These are phyloP conservation scores for Hydra vulgaris DNA, from an alignment of 30 jellyfish, hydroid and myxozoan species.

Conservation along the genomic window DNA sequence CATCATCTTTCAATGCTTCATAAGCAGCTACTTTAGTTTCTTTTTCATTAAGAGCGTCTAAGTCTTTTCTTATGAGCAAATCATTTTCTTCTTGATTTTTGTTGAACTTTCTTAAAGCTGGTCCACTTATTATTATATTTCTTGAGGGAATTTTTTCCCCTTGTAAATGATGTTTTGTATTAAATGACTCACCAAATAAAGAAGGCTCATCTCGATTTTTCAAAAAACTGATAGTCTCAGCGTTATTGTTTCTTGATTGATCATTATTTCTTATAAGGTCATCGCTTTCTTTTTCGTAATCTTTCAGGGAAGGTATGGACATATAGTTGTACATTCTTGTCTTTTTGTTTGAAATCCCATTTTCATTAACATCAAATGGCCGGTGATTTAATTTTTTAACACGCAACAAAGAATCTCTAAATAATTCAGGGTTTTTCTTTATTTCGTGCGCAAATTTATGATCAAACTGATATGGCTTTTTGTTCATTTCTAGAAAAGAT, in stretches of 20 bases:
- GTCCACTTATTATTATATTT: background rate
- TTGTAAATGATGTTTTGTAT: background rate
- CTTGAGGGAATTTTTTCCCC: background rate
- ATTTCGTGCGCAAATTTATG: background rate
- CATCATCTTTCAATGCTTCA: conserved; percentile 17
- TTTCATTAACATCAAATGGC: background rate
- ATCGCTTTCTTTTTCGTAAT: background rate
- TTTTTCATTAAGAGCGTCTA: conserved; percentile 14
- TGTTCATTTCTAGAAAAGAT: background rate
- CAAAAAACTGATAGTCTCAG: background rate
- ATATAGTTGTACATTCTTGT: background rate
- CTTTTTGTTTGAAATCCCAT: background rate
- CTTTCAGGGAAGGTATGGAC: background rate
- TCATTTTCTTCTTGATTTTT: conserved; percentile 8
- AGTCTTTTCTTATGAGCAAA: conserved; percentile 4
- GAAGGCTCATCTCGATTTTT: background rate
- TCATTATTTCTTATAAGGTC: background rate
- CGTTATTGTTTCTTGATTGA: background rate
- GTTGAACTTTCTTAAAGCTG: background rate
- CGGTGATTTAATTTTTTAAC: background rate
- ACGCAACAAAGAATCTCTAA: background rate
- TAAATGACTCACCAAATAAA: background rate
- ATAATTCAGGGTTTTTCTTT: background rate
- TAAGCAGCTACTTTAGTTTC: conserved; percentile 16
- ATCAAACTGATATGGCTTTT: background rate